Evolutionary conservation across 1,140 invertebrate species (phyloP), one percentile per base, ranked within the genome.

Genomic region (Zaprionus taronus): DNA sequence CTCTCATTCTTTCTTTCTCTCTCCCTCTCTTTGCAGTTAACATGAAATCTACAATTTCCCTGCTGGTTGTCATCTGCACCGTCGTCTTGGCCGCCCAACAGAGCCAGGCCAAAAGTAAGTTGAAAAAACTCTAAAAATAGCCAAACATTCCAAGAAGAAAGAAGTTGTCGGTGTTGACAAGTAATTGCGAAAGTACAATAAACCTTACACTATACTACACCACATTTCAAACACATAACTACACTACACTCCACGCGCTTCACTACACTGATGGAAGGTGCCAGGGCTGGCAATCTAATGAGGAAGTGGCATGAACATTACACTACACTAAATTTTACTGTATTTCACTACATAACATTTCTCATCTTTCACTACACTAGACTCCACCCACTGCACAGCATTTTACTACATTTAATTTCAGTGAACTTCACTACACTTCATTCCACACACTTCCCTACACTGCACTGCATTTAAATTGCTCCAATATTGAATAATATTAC

Each of bases 21-120:
- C 17, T 57, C 12, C 3, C 41, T 79, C 28, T 70, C 31, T 77
- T 83, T 80, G 55, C 79, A 89, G 85, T 69, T 79, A 92, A 82
- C 61, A 92, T 92, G 91, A 92, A 91, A 76, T 91, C 85, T 47
- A 87, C 91, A 69, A 82, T 92, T 77, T 92, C 91, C 28, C 80
- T 92, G 70, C 83, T 92, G 73, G 79, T 92, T 71, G 78, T 92
- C 67, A 87, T 92, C 72, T 92, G 91, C 77, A 91, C 91, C 55
- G 85, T 92, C 53, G 91, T 92, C 61, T 80, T 92, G 77, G 91
- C 89, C 47, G 91, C 91, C 68, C 87, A 92, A 82, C 84, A 92
- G 72, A 91, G 91, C 67, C 91, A 92, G 73, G 91, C 91, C 65
- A 92, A 92, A 80, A 92, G 91, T 92, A 75, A 92, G 91, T 92